phyloP scores from a whole-genome alignment of 1,140 invertebrate species.

The Tetramorium alpestre region DNA sequence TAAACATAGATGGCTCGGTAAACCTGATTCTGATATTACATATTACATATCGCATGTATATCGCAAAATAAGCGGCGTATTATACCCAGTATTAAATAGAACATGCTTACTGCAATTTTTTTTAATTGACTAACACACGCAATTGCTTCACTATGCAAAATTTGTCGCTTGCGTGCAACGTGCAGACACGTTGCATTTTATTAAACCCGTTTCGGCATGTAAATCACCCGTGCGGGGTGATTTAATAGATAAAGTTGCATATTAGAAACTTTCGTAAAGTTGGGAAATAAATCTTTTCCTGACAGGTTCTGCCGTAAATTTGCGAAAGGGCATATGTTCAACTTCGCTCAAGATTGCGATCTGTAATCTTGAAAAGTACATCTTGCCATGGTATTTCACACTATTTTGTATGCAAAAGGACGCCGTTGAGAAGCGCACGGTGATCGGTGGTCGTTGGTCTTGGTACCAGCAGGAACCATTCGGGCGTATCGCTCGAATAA shows the following conservation, averaged over 20 bases:
- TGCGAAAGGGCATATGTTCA: not conserved
- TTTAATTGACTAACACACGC: not conserved
- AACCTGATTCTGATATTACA: not conserved
- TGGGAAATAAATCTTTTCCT: slow-evolving; percentile 37
- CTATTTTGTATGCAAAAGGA: not conserved
- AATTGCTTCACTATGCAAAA: slow-evolving; percentile 5
- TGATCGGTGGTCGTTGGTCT: not conserved
- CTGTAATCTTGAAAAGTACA: not conserved
- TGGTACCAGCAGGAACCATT: slow-evolving; percentile 14
- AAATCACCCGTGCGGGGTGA: not conserved
- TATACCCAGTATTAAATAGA: not conserved
- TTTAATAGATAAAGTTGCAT: slow-evolving; percentile 32
- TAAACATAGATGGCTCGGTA: not conserved
- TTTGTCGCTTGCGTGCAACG: slow-evolving; percentile 2
- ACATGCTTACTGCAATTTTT: not conserved
- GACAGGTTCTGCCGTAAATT: slow-evolving; percentile 13
- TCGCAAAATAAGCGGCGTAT: not conserved
- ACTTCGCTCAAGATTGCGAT: not conserved
- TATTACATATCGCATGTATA: not conserved
- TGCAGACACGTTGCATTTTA: slow-evolving; percentile 3
- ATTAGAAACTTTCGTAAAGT: slow-evolving; percentile 34
- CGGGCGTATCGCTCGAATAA: not conserved
- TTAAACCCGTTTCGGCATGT: not conserved
- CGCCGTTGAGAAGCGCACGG: not conserved
- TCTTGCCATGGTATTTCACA: slow-evolving; percentile 4